Base-by-base conservation (phyloP, 2,888 invertebrate genomes). In the Yponomeuta evonymella region DNA sequence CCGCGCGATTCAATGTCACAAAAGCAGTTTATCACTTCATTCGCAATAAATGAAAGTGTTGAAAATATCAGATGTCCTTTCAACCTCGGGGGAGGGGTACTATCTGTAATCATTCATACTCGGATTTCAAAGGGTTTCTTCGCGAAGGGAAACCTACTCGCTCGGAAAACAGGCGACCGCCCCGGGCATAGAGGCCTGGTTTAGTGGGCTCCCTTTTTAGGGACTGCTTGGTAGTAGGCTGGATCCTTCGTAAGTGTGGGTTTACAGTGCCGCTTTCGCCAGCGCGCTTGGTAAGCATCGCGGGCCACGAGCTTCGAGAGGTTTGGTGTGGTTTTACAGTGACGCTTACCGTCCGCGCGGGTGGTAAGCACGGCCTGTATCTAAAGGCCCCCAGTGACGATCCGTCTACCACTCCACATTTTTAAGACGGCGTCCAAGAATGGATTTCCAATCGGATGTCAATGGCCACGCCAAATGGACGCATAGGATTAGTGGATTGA, bases 101-200 rank as follows among this genome's bases (percentile, higher is more conserved):
- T 15, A 15, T 58, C 65, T 36, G 33, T 67, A 67, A 67, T 67
- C 67, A 67, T 67, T 67, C 30, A 67, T 67, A 36, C 67, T 67
- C n/a, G 36, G 33, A 33, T 67, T 43, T 67, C 67, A 67, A 67
- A 67, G 67, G 67, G 43, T 67, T 43, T 33, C 29, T 43, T n/a
- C 5, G 11, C 23, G 64, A 64, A 64, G n/a, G 64, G 51, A 58
- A 58, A 58, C 4, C 15, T 58, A 64, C 64, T 64, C 64, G 30
- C 10, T 64, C 23, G 64, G 64, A 64, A 64, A 64, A 64, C n/a
- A 64, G 51, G 51, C 12, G 51, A 58, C 1, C 51, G 51, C 15
- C 15, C 51, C 51, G 51, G 51, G 51, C 15, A 5, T 58, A 58
- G 15, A 58, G 43, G 43, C 9, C 51, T 15, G 15, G 51, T 15